Percentiles rank a stretch among this genome's conserved stretches.
These are phyloP conservation scores for Magallana angulata DNA, from an alignment of 1,140 invertebrate genomes.

Conservation along the genomic window DNA sequence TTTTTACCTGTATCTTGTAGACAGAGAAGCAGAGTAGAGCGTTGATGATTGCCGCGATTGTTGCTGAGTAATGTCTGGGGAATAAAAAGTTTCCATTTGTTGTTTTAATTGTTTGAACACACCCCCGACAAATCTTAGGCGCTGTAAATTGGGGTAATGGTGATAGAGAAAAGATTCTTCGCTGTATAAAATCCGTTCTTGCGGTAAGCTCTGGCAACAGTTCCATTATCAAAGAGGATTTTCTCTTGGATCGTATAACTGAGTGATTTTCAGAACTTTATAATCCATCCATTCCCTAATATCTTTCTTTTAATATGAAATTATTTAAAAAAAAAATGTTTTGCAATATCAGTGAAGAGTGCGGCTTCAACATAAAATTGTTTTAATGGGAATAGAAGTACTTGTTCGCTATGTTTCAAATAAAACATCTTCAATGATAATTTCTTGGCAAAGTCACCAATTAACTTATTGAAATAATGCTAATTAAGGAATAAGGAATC, in stretches of 20 bases:
- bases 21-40: background rate
- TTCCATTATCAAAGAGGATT: conserved; percentile 1
- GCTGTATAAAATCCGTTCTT: background rate
- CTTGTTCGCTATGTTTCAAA: too few relatives aligned
- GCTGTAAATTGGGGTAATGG: background rate
- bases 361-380: too few relatives aligned
- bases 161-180: background rate
- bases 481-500: too few relatives aligned
- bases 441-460: too few relatives aligned
- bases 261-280: background rate
- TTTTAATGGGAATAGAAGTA: too few relatives aligned
- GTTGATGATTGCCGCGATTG: background rate
- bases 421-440: too few relatives aligned
- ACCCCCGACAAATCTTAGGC: background rate
- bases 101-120: background rate
- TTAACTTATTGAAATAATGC: too few relatives aligned
- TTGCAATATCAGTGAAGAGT: too few relatives aligned
- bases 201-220: background rate
- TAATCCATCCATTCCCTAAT: background rate
- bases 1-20: too few relatives aligned
- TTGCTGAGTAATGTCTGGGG: background rate
- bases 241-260: background rate
- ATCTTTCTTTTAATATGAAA: too few relatives aligned
- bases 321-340: too few relatives aligned
- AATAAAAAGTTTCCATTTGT: background rate